phyloP scores from a whole-genome alignment of 2,888 invertebrate species.

The Polylopha cassiicola region DNA sequence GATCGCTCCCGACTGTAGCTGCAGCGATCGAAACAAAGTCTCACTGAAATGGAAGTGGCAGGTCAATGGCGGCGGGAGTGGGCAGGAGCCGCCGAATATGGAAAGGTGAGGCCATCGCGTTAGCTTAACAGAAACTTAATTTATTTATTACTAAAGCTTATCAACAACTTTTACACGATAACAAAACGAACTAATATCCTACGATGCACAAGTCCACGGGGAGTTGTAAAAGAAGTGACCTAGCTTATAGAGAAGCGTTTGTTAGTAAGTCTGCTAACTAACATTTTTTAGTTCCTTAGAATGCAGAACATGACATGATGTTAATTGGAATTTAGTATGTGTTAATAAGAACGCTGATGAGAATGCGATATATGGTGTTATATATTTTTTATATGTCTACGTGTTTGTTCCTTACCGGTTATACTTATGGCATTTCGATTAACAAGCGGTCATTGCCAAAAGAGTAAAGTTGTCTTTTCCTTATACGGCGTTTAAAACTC shows the following conservation, averaged over 20 bases:
- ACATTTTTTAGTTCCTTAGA: not conserved
- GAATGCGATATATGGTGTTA: constrained; percentile 16
- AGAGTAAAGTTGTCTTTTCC: constrained; percentile 64
- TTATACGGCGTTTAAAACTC: constrained; percentile 64
- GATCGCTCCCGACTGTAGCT: constrained; percentile 65
- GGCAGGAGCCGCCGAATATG: constrained; percentile 72
- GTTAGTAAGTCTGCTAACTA: too few species aligned
- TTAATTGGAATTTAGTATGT: constrained; percentile 4
- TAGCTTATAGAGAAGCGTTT: too few species aligned
- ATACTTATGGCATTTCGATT: constrained; percentile 45
- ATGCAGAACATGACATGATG: constrained; percentile 4
- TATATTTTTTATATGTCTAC: constrained; percentile 8
- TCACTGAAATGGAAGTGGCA: constrained; percentile 64
- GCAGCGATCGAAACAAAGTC: constrained; percentile 55
- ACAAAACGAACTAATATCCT: constrained; percentile 14
- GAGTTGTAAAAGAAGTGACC: too few species aligned
- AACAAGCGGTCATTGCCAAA: constrained; percentile 70
- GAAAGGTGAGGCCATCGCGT: constrained; percentile 54
- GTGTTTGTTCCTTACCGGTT: constrained; percentile 21
- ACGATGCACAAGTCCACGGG: too few species aligned
- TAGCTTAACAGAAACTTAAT: constrained; percentile 3
- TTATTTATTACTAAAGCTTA: constrained; percentile 15
- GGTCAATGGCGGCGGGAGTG: constrained; percentile 73
- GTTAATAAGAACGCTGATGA: constrained; percentile 16
- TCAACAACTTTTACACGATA: constrained; percentile 12